These are phyloP conservation scores for Nowickia ferox DNA, from an alignment of 2,888 invertebrate species.

Conservation along the genomic window DNA sequence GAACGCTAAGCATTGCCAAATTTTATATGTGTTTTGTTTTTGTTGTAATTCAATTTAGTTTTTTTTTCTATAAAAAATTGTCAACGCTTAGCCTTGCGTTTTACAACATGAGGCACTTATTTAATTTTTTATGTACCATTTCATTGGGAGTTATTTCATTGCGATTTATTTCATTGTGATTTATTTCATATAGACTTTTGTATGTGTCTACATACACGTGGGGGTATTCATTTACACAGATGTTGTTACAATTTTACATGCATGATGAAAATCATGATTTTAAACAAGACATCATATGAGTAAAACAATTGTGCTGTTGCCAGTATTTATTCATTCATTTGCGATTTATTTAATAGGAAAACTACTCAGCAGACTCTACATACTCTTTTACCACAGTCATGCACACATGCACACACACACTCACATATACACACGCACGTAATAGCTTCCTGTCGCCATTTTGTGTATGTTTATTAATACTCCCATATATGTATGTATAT, in stretches of 20 bases:
- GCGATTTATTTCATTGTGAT: too few species aligned
- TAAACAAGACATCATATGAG: slow-evolving; percentile 40
- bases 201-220: not conserved
- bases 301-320: slow-evolving; percentile 46
- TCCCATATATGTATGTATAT: too few species aligned
- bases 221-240: slow-evolving; percentile 8
- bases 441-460: slow-evolving; percentile 61
- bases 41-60: too few species aligned
- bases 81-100: too few species aligned
- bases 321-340: slow-evolving; percentile 45
- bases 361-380: not conserved
- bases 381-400: too few species aligned
- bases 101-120: too few species aligned
- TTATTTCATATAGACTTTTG: not conserved
- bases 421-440: not conserved
- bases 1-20: too few species aligned
- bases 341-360: not conserved
- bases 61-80: too few species aligned
- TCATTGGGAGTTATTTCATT: too few species aligned
- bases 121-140: too few species aligned
- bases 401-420: too few species aligned
- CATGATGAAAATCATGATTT: slow-evolving; percentile 27
- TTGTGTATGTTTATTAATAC: slow-evolving; percentile 12
- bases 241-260: slow-evolving; percentile 26
- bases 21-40: too few species aligned